phyloP scores from a whole-genome alignment of 2,888 invertebrate species.

The Drosophila atripex region DNA sequence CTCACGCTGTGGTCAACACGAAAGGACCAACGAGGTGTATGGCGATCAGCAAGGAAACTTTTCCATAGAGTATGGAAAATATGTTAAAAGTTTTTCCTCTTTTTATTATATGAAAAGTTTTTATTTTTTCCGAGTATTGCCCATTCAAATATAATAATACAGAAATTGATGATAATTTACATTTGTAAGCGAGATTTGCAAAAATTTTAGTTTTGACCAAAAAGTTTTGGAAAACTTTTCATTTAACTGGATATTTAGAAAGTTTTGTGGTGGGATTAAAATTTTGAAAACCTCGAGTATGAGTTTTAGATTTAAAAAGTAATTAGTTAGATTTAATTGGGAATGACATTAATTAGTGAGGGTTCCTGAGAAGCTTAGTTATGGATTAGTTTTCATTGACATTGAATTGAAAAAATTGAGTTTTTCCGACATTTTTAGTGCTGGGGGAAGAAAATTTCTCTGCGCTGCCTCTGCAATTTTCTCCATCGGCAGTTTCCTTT shows the following conservation, averaged over 20 bases:
- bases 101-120: constrained; percentile 58
- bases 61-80: constrained; percentile 7
- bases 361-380: neutral
- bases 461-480: constrained; percentile 10
- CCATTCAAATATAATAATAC: constrained; percentile 66
- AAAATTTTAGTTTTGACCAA: constrained; percentile 23
- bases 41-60: constrained; percentile 30
- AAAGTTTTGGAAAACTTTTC: constrained; percentile 20
- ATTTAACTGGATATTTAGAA: neutral
- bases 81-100: constrained; percentile 19
- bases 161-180: constrained; percentile 71
- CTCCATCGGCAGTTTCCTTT: neutral
- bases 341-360: neutral
- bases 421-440: neutral
- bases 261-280: neutral
- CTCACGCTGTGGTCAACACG: constrained; percentile 44
- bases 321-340: neutral
- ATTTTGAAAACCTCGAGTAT: neutral
- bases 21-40: constrained; percentile 47
- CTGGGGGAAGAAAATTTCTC: neutral
- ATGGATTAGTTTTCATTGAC: neutral
- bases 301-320: neutral
- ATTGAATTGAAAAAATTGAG: neutral
- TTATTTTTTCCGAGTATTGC: constrained; percentile 20
- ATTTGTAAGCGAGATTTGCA: constrained; percentile 53